Evolutionary conservation across 2,797 vertebrate species (phyloP), one percentile per base, ranked within the genome.

Genomic region (Scarus forsteni): DNA sequence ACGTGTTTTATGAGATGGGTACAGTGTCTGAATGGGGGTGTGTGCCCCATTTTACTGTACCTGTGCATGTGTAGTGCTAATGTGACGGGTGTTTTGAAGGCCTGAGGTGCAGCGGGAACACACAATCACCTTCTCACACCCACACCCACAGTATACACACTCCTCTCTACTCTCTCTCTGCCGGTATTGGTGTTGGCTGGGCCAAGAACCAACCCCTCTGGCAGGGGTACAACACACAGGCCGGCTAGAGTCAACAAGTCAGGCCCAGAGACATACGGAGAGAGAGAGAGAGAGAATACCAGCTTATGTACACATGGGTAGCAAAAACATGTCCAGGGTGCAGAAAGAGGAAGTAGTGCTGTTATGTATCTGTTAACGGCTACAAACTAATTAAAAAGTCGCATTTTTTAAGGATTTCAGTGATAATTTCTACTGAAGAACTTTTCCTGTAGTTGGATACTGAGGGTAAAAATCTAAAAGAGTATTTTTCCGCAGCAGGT

Each of bases 221-320:
- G 89, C 90, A 91, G 80, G 49, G 5, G 70, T 69, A 74, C 80
- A 89, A 88, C 89, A 85, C 83, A 92, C 84, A 80, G 91, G 73
- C 79, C 75, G 53, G 80, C 80, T 93, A 79, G 89, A 93, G 87
- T 92, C 90, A 94, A 93, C 92, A 94, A 88, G 84, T 89, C 85
- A 85, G 73, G 85, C 86, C 67, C 75, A 70, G 82, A 83, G 89
- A 88, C 83, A 89, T 81, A 82, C 62, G 75, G 48, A 39, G 14
- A 57, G 38, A 60, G 48, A 51, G 48, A 36, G 53, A 70, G 62
- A 53, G 39, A 16, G 65, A 66, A 45, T 67, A 49, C 18, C 3
- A 58, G 64, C 74, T 35, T 61, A 43, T 84, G 81, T 73, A 75
- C 75, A 71, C 66, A 75, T 71, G 79, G 75, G 84, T 62, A 82